Evolutionary conservation across 1,140 invertebrate species (phyloP), one percentile per base, ranked within the genome.

Genomic region (Babylonia areolata): DNA sequence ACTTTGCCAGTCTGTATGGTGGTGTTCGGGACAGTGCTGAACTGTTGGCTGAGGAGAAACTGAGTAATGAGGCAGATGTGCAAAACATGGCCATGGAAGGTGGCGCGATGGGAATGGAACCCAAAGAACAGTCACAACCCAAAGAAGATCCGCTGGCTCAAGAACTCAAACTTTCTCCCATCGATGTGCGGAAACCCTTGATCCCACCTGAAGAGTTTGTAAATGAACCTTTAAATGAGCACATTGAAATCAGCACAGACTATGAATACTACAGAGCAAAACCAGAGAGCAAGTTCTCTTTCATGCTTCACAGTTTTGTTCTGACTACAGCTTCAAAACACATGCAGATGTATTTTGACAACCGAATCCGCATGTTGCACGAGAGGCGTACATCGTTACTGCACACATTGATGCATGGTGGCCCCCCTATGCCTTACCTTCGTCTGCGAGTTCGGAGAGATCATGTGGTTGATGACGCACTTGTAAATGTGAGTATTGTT

Each of bases 331-430:
- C 97, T 1, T 98, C 97, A 0, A 99, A 98, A 95, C 97, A 97
- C 17, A 95, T 98, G 85, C 97, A 97, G 0, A 94, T 99, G 42
- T 98, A 98, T 94, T 98, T 98, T 93, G 98, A 99, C 94, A 98
- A 98, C 94, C 96, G 98, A 51, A 98, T 99, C 92, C 96, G 98
- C 64, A 99, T 99, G 98, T 97, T 97, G 93, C 97, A 97, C 88
- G 98, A 99, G 94, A 95, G 98, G 82, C 95, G 98, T 91, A 96
- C 97, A 93, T 97, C 96, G 93, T 95, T 98, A 93, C 94, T 98
- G 91, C 96, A 97, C 92, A 96, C 96, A 81, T 96, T 97, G 46
- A 96, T 96, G 54, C 94, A 95, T 88, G 97, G 97, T 2, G 96
- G 96, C 86, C 97, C 97, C 15, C 96, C 97, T 3, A 97, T 97